Base-by-base conservation (phyloP, 2,888 invertebrate genomes). In the Doris montereyensis region DNA sequence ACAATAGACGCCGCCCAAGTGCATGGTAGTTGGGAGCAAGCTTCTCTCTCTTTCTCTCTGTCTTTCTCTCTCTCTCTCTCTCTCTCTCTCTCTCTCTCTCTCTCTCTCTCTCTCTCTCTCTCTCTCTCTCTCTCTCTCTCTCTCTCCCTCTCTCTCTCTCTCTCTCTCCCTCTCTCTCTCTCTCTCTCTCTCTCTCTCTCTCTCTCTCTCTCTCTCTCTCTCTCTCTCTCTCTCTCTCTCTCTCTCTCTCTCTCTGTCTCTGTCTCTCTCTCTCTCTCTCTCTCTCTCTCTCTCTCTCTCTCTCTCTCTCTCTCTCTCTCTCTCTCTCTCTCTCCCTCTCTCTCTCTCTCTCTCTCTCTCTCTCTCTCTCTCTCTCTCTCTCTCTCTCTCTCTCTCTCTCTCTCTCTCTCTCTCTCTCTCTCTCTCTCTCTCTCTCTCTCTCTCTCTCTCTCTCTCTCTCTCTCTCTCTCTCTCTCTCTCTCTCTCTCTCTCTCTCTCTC, bases 61-160 rank as follows among this genome's bases (percentile, higher is more conserved):
- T 67, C 67, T 26, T 28, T 67, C 24, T 28, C 17, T 67, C 13
- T 24, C 8, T 67, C 67, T 24, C 26, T 67, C 8, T 32, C 21
- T 5, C 30, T 13, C 3, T 70, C 10, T 70, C 5, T 4, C 34
- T 32, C 1, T 4, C 8, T 3, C 8, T 17, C 28, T 8, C 28
- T 30, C 28, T 28, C 5, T 26, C 17, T 5, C 52, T 13, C 52
- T 13, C 52, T 13, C 52, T 13, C 52, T 13, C 52, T 13, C 13
- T 41, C 52, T 41, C 52, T 70, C 70, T 70, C 70, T 70, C 70
- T 8, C 70, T 70, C 70, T 70, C 70, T 70, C 21, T 70, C 52
- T 10, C 17, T 41, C 52, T 17, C 52, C 17, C 17, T 41, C 52
- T 41, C 52, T 41, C 17, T 10, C 5, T 41, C 5, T 41, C 52